Percentiles rank a stretch among this genome's conserved stretches.
These are phyloP conservation scores for Meandrusa payeni DNA, from an alignment of 2,888 invertebrate genomes.

Conservation along the genomic window DNA sequence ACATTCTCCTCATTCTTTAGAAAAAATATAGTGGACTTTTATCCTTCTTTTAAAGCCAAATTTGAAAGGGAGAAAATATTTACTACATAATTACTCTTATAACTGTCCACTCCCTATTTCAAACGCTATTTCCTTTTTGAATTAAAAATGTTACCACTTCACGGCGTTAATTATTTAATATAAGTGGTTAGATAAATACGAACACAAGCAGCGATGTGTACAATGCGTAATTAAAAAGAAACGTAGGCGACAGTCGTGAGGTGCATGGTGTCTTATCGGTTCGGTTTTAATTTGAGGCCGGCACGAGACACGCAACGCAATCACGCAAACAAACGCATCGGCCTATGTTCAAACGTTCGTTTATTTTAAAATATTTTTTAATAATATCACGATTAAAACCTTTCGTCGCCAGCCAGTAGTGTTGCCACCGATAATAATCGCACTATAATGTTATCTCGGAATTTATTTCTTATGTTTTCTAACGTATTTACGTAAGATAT, in stretches of 20 bases:
- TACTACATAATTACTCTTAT: no score
- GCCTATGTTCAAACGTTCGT: conserved; percentile 30
- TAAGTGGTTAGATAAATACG: conserved; percentile 61
- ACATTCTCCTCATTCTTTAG: no score
- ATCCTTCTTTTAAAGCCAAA: no score
- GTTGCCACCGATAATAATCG: conserved; percentile 19
- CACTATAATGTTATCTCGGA: conserved; percentile 21
- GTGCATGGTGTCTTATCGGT: conserved; percentile 73
- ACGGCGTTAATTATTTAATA: no score
- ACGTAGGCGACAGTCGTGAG: conserved; percentile 75
- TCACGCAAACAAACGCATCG: conserved; percentile 71
- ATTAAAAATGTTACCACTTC: no score
- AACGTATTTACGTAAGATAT: conserved; percentile 6
- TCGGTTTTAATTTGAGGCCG: conserved; percentile 75
- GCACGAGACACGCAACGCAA: conserved; percentile 73
- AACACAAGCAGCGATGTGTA: conserved; percentile 45
- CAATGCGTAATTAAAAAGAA: conserved; percentile 79
- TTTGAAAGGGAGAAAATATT: no score
- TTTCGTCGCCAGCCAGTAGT: conserved; percentile 19
- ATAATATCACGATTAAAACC: conserved; percentile 21
- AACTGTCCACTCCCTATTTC: no score
- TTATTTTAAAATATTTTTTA: conserved; percentile 19
- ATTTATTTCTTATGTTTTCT: conserved; percentile 14
- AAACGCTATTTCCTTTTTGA: no score
- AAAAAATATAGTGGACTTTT: no score